Conservation (phyloP, 1,140 invertebrate species). For the Halictus rubicundus region DNA sequence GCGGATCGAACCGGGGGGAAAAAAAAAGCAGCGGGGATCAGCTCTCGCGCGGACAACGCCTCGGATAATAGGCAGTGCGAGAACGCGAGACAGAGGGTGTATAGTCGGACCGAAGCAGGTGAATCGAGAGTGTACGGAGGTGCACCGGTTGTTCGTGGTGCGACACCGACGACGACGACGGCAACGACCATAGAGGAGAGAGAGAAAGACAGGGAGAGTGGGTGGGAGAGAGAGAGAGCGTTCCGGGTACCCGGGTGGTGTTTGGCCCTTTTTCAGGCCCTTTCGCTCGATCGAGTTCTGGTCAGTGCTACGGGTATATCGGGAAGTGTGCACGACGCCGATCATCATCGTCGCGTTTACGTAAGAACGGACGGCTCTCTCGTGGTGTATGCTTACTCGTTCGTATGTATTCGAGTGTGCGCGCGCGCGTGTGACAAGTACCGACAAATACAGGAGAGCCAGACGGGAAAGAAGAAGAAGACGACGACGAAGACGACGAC, state of each 20-base stretch:
- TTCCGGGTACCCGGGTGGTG: too few species aligned
- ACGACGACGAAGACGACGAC: background rate
- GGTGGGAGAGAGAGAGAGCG: too few species aligned
- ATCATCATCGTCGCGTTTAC: conserved; percentile 54
- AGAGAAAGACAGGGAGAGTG: too few species aligned
- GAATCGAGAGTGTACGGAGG: too few species aligned
- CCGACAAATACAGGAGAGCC: conserved; percentile 31
- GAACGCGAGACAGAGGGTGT: background rate
- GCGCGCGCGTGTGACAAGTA: conserved; percentile 54
- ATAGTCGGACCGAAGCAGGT: too few species aligned
- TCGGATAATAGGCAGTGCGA: conserved; percentile 13
- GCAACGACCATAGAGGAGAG: too few species aligned
- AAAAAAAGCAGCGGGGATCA: background rate
- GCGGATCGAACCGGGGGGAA: conserved; percentile 22
- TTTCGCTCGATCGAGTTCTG: too few species aligned
- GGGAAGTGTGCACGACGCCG: conserved; percentile 31
- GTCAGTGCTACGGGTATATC: too few species aligned
- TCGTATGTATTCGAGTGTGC: conserved; percentile 54
- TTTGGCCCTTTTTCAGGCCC: too few species aligned
- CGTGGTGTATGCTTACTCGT: conserved; percentile 17
- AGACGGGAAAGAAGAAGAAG: conserved; percentile 34
- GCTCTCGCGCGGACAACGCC: conserved; percentile 34
- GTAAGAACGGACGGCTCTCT: conserved; percentile 56
- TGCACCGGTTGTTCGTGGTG: too few species aligned
- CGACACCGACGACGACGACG: too few species aligned